These are phyloP conservation scores for Bombus superbus DNA, from an alignment of 1,140 invertebrate genomes.

Conservation along the genomic window DNA sequence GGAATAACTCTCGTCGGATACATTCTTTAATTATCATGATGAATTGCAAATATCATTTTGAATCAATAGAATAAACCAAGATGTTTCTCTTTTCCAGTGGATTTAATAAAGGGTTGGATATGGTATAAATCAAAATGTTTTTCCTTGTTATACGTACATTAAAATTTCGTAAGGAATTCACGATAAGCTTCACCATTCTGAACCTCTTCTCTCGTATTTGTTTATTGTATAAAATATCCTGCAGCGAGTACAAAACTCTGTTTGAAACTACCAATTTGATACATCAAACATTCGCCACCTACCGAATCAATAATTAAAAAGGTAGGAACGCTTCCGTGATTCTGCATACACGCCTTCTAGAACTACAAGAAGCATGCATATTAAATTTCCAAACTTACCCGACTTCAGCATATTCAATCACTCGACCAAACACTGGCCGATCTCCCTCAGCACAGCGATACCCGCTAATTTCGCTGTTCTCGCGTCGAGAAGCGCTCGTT, in stretches of 20 bases:
- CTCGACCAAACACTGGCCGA: not conserved
- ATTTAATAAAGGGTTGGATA: too few relatives aligned
- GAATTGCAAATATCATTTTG: too few relatives aligned
- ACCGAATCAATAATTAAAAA: not conserved
- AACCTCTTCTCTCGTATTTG: too few relatives aligned
- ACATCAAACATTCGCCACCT: not conserved
- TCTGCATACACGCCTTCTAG: not conserved
- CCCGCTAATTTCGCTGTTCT: slow-evolving; percentile 40
- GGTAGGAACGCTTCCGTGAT: not conserved
- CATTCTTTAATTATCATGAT: too few relatives aligned
- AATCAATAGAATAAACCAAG: too few relatives aligned
- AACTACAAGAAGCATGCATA: not conserved
- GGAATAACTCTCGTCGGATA: too few relatives aligned
- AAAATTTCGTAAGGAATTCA: too few relatives aligned
- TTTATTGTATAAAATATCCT: not conserved
- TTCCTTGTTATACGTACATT: too few relatives aligned
- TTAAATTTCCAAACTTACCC: not conserved
- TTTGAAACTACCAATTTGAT: not conserved
- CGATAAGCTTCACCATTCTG: too few relatives aligned
- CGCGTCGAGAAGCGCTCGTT: slow-evolving; percentile 26
- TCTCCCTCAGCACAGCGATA: not conserved
- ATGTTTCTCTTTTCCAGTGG: too few relatives aligned
- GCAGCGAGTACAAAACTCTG: not conserved
- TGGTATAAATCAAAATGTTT: too few relatives aligned
- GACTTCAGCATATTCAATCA: slow-evolving; percentile 12